Evolutionary conservation across 2,797 vertebrate species (phyloP).

Genomic region (Notolepis coatsorum): DNA sequence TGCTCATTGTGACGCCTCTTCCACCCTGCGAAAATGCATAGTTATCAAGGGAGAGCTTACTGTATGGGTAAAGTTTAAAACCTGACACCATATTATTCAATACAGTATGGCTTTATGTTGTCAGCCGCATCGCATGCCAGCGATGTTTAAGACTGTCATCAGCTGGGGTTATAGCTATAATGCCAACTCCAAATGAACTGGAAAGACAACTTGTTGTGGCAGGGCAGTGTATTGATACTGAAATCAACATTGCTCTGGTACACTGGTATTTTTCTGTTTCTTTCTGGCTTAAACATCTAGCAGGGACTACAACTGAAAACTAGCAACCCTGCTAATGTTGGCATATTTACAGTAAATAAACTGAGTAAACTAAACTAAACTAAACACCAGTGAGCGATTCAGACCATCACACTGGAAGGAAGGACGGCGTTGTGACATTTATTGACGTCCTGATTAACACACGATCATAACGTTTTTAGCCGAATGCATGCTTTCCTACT

Average conservation of each 20-base stretch:
- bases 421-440: constrained; percentile 6
- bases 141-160: constrained; percentile 42
- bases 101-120: constrained; percentile 28
- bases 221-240: constrained; percentile 32
- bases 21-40: constrained; percentile 54
- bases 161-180: constrained; percentile 47
- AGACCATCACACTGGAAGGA: neutral
- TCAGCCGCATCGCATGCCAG: constrained; percentile 33
- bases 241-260: constrained; percentile 36
- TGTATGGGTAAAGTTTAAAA: constrained; percentile 16
- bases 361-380: too few relatives aligned
- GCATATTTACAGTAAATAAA: too few relatives aligned
- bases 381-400: neutral
- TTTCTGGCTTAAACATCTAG: too few relatives aligned
- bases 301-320: too few relatives aligned
- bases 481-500: constrained; percentile 42
- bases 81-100: constrained; percentile 46
- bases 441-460: constrained; percentile 64
- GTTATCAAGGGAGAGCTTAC: neutral
- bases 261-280: too few relatives aligned
- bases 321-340: too few relatives aligned
- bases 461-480: constrained; percentile 53
- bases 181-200: constrained; percentile 48
- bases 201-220: constrained; percentile 27
- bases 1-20: constrained; percentile 31